Conservation (phyloP, 2,797 vertebrate genomes). For the Zenarchopterus dispar region DNA sequence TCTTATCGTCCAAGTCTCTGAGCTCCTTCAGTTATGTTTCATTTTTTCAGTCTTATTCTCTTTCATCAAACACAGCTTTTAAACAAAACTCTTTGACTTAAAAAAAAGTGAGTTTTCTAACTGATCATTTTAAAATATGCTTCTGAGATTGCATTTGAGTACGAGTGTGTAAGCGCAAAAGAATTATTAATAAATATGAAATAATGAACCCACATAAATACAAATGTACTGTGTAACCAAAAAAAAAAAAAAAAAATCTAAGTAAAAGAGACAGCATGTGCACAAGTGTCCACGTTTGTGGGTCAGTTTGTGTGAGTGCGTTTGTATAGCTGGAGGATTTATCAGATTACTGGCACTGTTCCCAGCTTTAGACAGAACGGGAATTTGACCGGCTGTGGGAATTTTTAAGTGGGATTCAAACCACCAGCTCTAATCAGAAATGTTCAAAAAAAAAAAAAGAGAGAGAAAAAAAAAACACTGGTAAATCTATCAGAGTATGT, state of each 20-base stretch:
- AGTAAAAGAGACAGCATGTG: slow-evolving; percentile 9
- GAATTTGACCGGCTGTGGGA: slow-evolving; percentile 76
- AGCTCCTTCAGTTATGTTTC: slow-evolving; percentile 4
- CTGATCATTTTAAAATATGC: slow-evolving; percentile 4
- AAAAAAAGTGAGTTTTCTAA: slow-evolving; percentile 15
- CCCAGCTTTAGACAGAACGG: slow-evolving; percentile 63
- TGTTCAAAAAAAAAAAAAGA: slow-evolving; percentile 9
- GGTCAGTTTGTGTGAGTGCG: slow-evolving; percentile 23
- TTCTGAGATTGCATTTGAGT: slow-evolving; percentile 2
- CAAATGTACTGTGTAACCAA: slow-evolving; percentile 1
- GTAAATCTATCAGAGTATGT: slow-evolving; percentile 45
- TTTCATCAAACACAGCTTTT: slow-evolving; percentile 9
- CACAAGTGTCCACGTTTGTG: slow-evolving; percentile 28
- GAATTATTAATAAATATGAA: background rate
- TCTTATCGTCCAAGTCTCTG: background rate
- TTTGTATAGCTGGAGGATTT: slow-evolving; percentile 42
- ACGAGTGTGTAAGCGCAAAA: background rate
- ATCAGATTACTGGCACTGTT: slow-evolving; percentile 70
- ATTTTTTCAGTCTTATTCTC: slow-evolving; percentile 13
- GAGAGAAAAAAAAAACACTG: slow-evolving; percentile 10
- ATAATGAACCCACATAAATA: background rate
- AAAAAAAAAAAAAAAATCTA: slow-evolving; percentile 10
- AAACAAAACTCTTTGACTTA: slow-evolving; percentile 25
- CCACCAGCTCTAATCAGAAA: slow-evolving; percentile 69
- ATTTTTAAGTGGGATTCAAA: slow-evolving; percentile 76